These are phyloP conservation scores for Cervus canadensis DNA, from an alignment of 2,113 vertebrate genomes.

Conservation along the genomic window DNA sequence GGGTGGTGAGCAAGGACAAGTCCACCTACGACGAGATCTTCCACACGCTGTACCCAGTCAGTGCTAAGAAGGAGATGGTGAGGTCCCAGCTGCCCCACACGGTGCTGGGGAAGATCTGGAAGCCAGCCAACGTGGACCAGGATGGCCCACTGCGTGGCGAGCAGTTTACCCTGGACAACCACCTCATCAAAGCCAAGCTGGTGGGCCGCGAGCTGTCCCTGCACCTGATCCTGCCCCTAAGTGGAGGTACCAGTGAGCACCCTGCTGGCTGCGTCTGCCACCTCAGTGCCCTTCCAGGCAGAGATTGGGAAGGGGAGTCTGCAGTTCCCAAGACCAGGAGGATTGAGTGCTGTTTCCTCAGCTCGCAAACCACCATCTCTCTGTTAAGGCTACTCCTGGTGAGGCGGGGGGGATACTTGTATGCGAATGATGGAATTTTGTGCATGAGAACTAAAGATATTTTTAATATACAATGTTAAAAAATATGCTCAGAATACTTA, in stretches of 20 bases:
- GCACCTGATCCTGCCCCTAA: constrained; percentile 90
- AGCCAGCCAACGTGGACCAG: constrained; percentile 91
- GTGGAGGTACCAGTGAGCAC: constrained; percentile 73
- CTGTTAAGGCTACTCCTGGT: not conserved
- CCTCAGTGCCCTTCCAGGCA: not conserved
- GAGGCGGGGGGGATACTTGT: not conserved
- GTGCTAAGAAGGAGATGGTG: constrained; percentile 93
- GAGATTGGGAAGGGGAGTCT: not conserved
- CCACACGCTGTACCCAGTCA: constrained; percentile 89
- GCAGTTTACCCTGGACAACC: constrained; percentile 93
- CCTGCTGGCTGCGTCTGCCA: not conserved
- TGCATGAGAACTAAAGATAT: constrained; percentile 67
- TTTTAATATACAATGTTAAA: constrained; percentile 64
- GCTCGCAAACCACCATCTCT: constrained; percentile 48
- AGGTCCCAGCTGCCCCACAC: constrained; percentile 95
- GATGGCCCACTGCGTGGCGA: constrained; percentile 91
- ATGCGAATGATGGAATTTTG: constrained; percentile 45
- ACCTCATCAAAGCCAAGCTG: constrained; percentile 93
- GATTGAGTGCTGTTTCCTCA: constrained; percentile 35
- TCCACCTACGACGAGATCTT: constrained; percentile 92
- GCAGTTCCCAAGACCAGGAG: constrained; percentile 48
- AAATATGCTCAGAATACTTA: not conserved
- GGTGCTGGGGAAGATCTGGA: constrained; percentile 94
- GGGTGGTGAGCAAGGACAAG: constrained; percentile 93
- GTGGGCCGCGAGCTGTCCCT: constrained; percentile 91